Conservation (phyloP, 2,113 vertebrate species). For the Megaceryle maxima region DNA sequence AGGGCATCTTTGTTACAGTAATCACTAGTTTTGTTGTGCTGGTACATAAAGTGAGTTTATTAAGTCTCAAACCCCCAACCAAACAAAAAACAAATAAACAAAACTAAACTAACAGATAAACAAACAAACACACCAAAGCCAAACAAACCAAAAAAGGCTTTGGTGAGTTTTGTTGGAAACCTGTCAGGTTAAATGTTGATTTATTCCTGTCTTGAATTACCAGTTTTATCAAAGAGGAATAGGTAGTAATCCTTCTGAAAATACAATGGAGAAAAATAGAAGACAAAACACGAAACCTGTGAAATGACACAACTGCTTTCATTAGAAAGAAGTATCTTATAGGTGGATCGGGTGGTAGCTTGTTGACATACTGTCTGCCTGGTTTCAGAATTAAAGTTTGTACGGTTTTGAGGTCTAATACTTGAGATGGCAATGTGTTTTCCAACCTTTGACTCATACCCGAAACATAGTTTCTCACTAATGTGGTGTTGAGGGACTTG, state of each 20-base stretch:
- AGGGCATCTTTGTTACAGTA: not conserved
- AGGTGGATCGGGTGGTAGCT: not conserved
- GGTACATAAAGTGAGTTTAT: not conserved
- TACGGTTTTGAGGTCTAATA: not conserved
- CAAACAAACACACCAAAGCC: not conserved
- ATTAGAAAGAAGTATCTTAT: slow-evolving; percentile 8
- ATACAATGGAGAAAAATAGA: not conserved
- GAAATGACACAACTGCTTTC: slow-evolving; percentile 3
- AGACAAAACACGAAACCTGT: not conserved
- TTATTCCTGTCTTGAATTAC: not conserved
- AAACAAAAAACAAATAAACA: no score
- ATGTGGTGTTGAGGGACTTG: not conserved
- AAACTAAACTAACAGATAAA: not conserved
- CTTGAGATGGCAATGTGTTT: not conserved
- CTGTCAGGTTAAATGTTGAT: not conserved
- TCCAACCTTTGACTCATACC: slow-evolving; percentile 11
- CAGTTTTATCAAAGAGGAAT: not conserved
- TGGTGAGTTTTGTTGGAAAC: not conserved
- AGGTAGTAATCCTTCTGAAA: not conserved
- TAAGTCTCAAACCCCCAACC: not conserved
- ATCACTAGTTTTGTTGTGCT: not conserved
- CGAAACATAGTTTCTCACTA: not conserved
- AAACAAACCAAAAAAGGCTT: not conserved
- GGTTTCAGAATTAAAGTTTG: not conserved
- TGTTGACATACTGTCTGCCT: not conserved